Conservation (phyloP, 2,113 vertebrate species). For the Uria aalge region DNA sequence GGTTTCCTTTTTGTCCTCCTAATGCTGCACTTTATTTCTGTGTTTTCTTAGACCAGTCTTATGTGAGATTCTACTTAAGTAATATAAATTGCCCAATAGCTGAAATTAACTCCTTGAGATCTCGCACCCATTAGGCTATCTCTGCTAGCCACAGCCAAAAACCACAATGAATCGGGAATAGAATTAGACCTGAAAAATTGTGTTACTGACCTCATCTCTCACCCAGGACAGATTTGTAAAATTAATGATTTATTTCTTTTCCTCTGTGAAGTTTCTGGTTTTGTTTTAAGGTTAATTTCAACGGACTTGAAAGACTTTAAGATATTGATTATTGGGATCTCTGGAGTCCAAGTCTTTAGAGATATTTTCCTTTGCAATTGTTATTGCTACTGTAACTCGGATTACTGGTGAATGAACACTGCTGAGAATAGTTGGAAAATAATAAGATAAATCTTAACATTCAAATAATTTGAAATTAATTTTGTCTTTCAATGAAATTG, state of each 20-base stretch:
- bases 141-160: background rate
- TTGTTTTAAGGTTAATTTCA: background rate
- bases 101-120: background rate
- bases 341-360: background rate
- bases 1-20: background rate
- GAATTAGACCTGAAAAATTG: background rate
- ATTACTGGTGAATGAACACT: background rate
- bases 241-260: background rate
- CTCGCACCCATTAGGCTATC: background rate
- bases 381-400: background rate
- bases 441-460: background rate
- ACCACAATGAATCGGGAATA: background rate
- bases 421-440: background rate
- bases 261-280: background rate
- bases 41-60: background rate
- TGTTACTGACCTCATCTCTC: background rate
- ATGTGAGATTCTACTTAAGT: background rate
- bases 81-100: background rate
- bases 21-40: background rate
- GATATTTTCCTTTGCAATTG: background rate
- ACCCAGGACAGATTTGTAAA: background rate
- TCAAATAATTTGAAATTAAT: background rate
- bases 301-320: background rate
- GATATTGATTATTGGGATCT: background rate
- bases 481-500: background rate